These are phyloP conservation scores for Trachythela sp. DNA, from an alignment of 64 coral and sea anemone genomes.

Conservation along the genomic window DNA sequence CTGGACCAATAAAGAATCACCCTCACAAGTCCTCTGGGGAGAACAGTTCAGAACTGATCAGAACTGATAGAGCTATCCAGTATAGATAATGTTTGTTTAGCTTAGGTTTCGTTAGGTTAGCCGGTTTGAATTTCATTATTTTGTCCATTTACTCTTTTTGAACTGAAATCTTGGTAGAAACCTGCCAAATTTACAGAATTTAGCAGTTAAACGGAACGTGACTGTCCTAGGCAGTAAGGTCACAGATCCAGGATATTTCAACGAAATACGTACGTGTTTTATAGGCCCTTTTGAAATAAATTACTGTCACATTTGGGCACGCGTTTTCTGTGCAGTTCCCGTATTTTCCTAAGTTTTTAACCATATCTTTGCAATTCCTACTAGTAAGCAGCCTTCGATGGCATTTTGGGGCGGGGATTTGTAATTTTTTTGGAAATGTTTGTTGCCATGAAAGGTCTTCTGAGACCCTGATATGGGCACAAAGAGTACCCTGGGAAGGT, in stretches of 20 bases:
- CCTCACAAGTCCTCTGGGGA: too few relatives aligned
- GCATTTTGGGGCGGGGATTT: background rate
- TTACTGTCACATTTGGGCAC: slow-evolving; percentile 49
- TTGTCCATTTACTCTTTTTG: background rate
- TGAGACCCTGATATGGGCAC: background rate
- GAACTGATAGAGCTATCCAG: too few relatives aligned
- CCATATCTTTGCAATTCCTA: background rate
- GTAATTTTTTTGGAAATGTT: background rate
- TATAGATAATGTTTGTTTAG: too few relatives aligned
- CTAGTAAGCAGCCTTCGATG: background rate
- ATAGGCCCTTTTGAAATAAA: slow-evolving; percentile 37
- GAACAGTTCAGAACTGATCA: too few relatives aligned
- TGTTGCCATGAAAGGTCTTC: background rate
- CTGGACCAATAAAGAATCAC: too few relatives aligned
- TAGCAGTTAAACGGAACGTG: slow-evolving; percentile 48
- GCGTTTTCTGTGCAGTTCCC: slow-evolving; percentile 54
- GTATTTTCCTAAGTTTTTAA: background rate
- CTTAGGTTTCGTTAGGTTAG: too few relatives aligned
- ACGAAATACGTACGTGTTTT: slow-evolving; percentile 39
- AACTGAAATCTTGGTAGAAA: background rate
- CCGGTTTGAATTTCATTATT: too few relatives aligned
- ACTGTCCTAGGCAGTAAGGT: slow-evolving; percentile 55
- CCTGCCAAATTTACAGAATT: slow-evolving; percentile 56
- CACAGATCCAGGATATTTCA: slow-evolving; percentile 49
- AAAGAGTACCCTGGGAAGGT: background rate